Percentiles rank a stretch among this genome's conserved stretches.
phyloP scores from a whole-genome alignment of 2,888 invertebrate genomes.

The Eupsilia transversa region DNA sequence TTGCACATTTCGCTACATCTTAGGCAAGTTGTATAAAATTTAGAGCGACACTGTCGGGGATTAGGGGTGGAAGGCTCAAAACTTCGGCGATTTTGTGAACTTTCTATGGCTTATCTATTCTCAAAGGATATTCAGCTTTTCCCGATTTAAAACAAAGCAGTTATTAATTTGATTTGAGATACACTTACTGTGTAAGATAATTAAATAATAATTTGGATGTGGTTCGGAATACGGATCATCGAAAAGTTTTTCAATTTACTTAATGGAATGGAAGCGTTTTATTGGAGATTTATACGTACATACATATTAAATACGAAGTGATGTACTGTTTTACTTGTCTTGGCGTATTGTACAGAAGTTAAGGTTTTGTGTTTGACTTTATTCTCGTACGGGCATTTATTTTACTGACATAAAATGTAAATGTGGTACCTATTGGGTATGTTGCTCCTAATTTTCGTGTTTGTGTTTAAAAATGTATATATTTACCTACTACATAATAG shows the following conservation, averaged over 20 bases:
- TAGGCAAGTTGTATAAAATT: constrained; percentile 75
- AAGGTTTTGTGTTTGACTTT: constrained; percentile 39
- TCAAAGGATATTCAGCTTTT: constrained; percentile 67
- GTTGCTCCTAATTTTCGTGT: background rate
- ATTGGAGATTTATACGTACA: constrained; percentile 52
- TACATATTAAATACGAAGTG: constrained; percentile 45
- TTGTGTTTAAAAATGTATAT: constrained; percentile 10
- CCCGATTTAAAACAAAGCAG: constrained; percentile 64
- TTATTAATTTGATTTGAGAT: constrained; percentile 67
- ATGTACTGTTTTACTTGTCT: constrained; percentile 51
- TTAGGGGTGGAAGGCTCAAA: constrained; percentile 76
- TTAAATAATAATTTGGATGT: constrained; percentile 58
- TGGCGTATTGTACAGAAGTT: constrained; percentile 51
- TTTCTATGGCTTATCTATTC: constrained; percentile 77
- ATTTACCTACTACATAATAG: background rate
- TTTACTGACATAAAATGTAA: constrained; percentile 29
- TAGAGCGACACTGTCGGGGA: constrained; percentile 74
- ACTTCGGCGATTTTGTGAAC: constrained; percentile 78
- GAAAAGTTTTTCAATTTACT: constrained; percentile 67
- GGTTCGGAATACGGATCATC: constrained; percentile 55
- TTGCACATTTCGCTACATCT: constrained; percentile 70
- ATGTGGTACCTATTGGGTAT: background rate
- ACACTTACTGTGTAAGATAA: constrained; percentile 56
- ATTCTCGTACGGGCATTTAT: constrained; percentile 28
- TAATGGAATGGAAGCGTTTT: constrained; percentile 64